Percentiles rank a stretch among this genome's conserved stretches.
Evolutionary conservation across 2,797 vertebrate genomes (phyloP).

Genomic region (Etheostoma perlongum): DNA sequence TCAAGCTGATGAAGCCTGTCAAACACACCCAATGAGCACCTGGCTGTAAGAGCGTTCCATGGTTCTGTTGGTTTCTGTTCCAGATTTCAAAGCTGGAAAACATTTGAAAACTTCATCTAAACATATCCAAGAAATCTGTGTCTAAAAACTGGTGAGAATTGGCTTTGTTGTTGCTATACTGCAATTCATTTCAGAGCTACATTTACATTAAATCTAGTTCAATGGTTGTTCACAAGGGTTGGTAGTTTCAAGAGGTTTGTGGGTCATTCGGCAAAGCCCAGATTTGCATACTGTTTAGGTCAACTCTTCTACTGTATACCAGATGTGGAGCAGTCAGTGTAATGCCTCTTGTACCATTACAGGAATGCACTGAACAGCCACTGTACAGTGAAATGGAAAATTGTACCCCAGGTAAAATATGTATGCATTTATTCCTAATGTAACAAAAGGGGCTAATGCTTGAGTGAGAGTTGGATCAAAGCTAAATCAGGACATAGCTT

Average conservation of each 20-base stretch:
- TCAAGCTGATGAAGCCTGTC: conserved; percentile 7
- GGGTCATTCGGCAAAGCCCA: conserved; percentile 16
- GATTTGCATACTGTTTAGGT: conserved; percentile 17
- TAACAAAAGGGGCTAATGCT: neutral
- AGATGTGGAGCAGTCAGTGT: conserved; percentile 6
- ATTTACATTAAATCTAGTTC: conserved; percentile 27
- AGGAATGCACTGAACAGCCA: neutral
- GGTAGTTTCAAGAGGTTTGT: conserved; percentile 19
- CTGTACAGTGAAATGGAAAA: neutral
- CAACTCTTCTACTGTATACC: conserved; percentile 7
- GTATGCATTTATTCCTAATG: neutral
- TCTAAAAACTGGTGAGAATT: conserved; percentile 15
- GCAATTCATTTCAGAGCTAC: conserved; percentile 1
- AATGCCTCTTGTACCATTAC: neutral
- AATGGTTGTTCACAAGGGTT: neutral
- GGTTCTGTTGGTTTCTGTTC: neutral
- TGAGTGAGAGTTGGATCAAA: neutral
- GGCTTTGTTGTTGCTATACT: neutral
- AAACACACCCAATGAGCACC: conserved; percentile 24
- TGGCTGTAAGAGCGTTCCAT: neutral
- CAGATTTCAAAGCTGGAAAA: conserved; percentile 21
- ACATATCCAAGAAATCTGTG: neutral
- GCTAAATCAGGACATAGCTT: neutral
- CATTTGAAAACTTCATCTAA: conserved; percentile 13
- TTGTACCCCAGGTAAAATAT: neutral